Evolutionary conservation across 2,797 vertebrate species (phyloP).

Genomic region (Tenualosa ilisha): DNA sequence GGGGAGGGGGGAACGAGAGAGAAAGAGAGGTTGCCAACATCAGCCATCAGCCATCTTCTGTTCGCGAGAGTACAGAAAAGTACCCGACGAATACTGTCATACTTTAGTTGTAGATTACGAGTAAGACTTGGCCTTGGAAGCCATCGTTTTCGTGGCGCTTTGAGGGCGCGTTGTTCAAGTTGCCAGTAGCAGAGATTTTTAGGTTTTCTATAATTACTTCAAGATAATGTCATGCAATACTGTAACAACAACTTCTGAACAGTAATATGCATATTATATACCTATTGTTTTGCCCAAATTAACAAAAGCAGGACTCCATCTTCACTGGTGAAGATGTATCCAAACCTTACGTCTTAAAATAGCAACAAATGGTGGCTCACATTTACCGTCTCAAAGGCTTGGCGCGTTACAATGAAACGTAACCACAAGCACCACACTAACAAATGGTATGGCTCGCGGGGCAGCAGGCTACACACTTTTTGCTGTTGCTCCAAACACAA

Average conservation of each 20-base stretch:
- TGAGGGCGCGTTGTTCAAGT: background rate
- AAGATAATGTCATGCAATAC: background rate
- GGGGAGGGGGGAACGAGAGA: background rate
- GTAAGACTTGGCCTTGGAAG: background rate
- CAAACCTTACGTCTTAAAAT: background rate
- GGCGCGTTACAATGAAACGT: conserved; percentile 13
- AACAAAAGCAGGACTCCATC: background rate
- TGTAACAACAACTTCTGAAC: background rate
- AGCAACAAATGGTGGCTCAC: conserved; percentile 11
- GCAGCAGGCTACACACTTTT: background rate
- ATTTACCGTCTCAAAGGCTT: background rate
- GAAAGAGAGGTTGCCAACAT: conserved; percentile 48
- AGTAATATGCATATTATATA: background rate
- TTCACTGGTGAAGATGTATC: background rate
- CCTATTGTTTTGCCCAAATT: background rate
- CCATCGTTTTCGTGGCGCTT: background rate
- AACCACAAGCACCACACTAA: background rate
- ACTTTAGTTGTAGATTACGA: background rate
- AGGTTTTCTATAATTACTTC: background rate
- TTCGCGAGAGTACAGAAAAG: conserved; percentile 49
- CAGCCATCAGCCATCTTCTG: conserved; percentile 49
- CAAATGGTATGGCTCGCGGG: background rate
- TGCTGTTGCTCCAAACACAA: conserved; percentile 34
- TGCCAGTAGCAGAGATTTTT: background rate
- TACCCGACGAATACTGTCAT: background rate